Conservation (phyloP, 2,113 vertebrate genomes). For the Phalacrocorax aristotelis region DNA sequence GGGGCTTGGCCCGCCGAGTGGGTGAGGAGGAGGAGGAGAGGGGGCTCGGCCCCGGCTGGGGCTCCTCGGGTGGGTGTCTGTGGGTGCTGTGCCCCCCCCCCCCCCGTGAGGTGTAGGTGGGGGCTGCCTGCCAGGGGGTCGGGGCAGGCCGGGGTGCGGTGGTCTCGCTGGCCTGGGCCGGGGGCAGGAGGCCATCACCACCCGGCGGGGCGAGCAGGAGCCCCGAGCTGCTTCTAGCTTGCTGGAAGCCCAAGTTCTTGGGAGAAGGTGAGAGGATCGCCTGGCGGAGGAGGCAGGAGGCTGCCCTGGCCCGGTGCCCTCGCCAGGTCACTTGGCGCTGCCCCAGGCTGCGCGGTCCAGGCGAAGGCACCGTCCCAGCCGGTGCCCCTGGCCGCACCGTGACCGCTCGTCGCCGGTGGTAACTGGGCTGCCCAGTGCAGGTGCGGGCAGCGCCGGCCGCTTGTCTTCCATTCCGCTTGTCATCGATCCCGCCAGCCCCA, state of each 20-base stretch:
- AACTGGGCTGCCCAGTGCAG: neutral
- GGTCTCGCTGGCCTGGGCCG: neutral
- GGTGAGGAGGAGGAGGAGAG: too few relatives aligned
- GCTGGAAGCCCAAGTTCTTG: neutral
- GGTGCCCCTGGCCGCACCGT: rapidly evolving
- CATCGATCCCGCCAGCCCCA: neutral
- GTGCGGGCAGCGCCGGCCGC: neutral
- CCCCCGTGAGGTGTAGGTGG: neutral
- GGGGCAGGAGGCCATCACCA: neutral
- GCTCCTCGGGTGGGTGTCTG: neutral
- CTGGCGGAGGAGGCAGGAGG: neutral
- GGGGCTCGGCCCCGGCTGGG: neutral
- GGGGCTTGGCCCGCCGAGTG: neutral
- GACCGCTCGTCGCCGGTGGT: rapidly evolving
- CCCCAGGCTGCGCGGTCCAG: neutral
- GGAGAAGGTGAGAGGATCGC: neutral
- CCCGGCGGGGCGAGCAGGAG: neutral
- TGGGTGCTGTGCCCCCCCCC: neutral
- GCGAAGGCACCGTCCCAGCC: neutral
- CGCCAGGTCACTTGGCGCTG: neutral
- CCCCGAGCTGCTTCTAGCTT: neutral
- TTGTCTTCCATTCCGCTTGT: neutral
- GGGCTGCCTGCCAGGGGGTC: neutral
- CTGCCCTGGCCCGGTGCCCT: neutral
- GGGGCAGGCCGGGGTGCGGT: neutral